Evolutionary conservation across 2,888 invertebrate species (phyloP).

Genomic region (Rotaria magnacalcarata): DNA sequence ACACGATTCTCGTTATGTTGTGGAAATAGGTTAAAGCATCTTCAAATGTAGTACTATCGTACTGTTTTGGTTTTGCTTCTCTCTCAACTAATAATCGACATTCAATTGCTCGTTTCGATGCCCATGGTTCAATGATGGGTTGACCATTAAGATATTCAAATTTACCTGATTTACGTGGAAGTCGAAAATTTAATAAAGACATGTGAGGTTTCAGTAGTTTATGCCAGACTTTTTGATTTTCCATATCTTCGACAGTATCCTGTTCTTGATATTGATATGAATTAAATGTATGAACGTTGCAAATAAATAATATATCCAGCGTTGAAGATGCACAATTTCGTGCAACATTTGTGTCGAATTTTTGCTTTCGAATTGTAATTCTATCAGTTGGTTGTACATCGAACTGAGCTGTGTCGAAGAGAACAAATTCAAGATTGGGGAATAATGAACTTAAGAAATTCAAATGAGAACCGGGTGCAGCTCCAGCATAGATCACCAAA

Average conservation of each 20-base stretch:
- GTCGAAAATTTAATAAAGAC: constrained; percentile 38
- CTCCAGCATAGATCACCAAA: neutral
- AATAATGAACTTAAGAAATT: neutral
- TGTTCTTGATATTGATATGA: neutral
- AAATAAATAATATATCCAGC: constrained; percentile 28
- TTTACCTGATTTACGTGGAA: neutral
- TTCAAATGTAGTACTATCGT: constrained; percentile 23
- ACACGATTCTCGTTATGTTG: constrained; percentile 20
- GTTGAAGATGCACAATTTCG: neutral
- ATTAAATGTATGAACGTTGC: constrained; percentile 14
- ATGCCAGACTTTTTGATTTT: constrained; percentile 35
- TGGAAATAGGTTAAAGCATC: neutral
- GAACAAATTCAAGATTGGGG: neutral
- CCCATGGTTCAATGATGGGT: constrained; percentile 37
- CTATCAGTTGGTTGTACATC: neutral
- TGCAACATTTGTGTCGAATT: constrained; percentile 13
- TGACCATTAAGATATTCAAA: constrained; percentile 31
- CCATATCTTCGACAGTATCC: neutral
- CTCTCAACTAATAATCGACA: constrained; percentile 13
- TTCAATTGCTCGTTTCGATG: constrained; percentile 23
- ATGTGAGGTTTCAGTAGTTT: neutral
- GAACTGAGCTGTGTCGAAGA: neutral
- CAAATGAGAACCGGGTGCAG: constrained; percentile 31
- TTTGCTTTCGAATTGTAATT: constrained; percentile 16
- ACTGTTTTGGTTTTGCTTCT: neutral